Evolutionary conservation across 1,140 invertebrate species (phyloP).

Genomic region (Scaptomyza pallida): DNA sequence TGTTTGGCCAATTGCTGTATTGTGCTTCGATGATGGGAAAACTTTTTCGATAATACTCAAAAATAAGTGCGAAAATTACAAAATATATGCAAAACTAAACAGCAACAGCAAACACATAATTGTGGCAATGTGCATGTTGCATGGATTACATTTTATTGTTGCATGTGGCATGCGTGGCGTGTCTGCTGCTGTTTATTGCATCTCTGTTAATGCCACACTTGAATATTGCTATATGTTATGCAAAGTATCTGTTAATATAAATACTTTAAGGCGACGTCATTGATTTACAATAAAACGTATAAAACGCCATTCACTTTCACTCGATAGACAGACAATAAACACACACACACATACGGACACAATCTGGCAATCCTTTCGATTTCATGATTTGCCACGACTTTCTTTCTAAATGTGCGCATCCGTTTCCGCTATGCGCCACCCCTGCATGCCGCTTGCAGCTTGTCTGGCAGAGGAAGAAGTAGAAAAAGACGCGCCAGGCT

Average conservation of each 20-base stretch:
- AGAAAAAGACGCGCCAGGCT: background rate
- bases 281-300: constrained; percentile 52
- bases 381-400: constrained; percentile 50
- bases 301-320: constrained; percentile 48
- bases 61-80: constrained; percentile 78
- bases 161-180: constrained; percentile 14
- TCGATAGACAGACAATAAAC: constrained; percentile 28
- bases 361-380: constrained; percentile 54
- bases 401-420: constrained; percentile 68
- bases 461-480: constrained; percentile 11
- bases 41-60: constrained; percentile 83
- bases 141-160: constrained; percentile 57
- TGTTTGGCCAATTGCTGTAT: constrained; percentile 70
- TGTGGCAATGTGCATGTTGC: constrained; percentile 25
- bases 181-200: constrained; percentile 8
- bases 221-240: constrained; percentile 29
- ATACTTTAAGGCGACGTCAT: constrained; percentile 56
- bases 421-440: constrained; percentile 50
- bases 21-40: constrained; percentile 73
- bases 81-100: constrained; percentile 58
- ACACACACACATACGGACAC: background rate
- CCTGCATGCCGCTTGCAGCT: too few relatives aligned
- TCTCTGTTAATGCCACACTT: constrained; percentile 4
- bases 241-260: constrained; percentile 17
- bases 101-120: constrained; percentile 25